These are phyloP conservation scores for Parapsyche elsis DNA, from an alignment of 1,140 invertebrate genomes.

Conservation along the genomic window DNA sequence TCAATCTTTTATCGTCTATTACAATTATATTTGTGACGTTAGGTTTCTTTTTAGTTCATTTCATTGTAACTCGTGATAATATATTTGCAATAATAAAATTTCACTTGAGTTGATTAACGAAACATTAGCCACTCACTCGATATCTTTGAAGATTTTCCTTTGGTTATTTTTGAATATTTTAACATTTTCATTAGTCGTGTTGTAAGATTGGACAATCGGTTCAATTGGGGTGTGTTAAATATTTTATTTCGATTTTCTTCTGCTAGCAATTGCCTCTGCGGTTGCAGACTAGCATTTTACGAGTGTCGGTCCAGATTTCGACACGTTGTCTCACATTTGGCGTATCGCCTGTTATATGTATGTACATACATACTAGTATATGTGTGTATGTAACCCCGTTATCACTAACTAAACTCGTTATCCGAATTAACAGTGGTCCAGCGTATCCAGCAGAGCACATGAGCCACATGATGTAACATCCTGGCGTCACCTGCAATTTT, in stretches of 20 bases:
- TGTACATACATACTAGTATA: too few relatives aligned
- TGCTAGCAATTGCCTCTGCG: background rate
- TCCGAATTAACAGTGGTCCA: conserved; percentile 21
- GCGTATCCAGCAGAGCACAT: conserved; percentile 20
- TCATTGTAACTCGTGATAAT: too few relatives aligned
- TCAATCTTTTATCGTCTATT: conserved; percentile 1
- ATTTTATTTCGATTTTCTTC: background rate
- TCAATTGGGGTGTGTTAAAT: too few relatives aligned
- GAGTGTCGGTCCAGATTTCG: conserved; percentile 5
- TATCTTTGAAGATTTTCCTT: too few relatives aligned
- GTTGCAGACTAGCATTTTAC: background rate
- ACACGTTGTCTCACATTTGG: conserved; percentile 8
- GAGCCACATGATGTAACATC: conserved; percentile 36
- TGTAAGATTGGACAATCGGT: too few relatives aligned
- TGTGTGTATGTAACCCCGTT: background rate
- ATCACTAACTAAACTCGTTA: conserved; percentile 25
- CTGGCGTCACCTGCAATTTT: conserved; percentile 25
- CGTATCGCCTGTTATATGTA: background rate
- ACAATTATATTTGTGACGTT: background rate
- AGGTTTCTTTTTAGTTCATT: too few relatives aligned
- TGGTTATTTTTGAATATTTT: too few relatives aligned
- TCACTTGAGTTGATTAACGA: too few relatives aligned
- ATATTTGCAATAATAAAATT: too few relatives aligned
- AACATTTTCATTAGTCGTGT: too few relatives aligned
- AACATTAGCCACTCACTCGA: too few relatives aligned